These are phyloP conservation scores for Serinus canaria DNA, from an alignment of 2,113 vertebrate genomes.

Conservation along the genomic window DNA sequence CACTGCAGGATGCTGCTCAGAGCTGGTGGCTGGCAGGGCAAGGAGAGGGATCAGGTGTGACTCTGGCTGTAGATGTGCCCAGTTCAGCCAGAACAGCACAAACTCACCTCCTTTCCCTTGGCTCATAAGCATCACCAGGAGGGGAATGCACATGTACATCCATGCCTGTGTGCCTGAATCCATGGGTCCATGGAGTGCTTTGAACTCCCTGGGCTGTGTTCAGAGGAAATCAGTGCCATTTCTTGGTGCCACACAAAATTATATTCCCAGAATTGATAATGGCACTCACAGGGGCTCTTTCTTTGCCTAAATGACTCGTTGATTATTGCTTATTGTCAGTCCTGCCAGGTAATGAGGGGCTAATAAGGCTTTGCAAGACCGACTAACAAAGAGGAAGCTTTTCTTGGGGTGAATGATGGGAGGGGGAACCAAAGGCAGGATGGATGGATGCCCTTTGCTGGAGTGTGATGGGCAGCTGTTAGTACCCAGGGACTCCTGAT, in stretches of 20 bases:
- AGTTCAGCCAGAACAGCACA: not conserved
- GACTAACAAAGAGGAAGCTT: not conserved
- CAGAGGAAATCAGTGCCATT: slow-evolving; percentile 1
- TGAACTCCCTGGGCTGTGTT: not conserved
- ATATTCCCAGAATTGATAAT: slow-evolving; percentile 44
- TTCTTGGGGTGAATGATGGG: not conserved
- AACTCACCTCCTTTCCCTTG: not conserved
- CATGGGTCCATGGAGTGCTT: not conserved
- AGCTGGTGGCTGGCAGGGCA: not conserved
- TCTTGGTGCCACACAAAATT: not conserved
- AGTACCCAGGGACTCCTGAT: no score
- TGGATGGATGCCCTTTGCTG: not conserved
- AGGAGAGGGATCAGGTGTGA: not conserved
- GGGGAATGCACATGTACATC: not conserved
- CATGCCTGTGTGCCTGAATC: fast-evolving
- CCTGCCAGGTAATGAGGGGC: not conserved
- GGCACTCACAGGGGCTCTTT: not conserved
- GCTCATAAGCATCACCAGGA: not conserved
- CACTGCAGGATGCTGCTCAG: not conserved
- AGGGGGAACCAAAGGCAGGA: fast-evolving
- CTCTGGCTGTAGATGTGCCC: not conserved
- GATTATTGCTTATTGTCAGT: not conserved
- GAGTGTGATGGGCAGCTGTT: not conserved
- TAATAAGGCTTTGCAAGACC: not conserved
- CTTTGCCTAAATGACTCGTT: not conserved